Conservation (phyloP, 2,888 invertebrate genomes). For the Heliothis peltigera region DNA sequence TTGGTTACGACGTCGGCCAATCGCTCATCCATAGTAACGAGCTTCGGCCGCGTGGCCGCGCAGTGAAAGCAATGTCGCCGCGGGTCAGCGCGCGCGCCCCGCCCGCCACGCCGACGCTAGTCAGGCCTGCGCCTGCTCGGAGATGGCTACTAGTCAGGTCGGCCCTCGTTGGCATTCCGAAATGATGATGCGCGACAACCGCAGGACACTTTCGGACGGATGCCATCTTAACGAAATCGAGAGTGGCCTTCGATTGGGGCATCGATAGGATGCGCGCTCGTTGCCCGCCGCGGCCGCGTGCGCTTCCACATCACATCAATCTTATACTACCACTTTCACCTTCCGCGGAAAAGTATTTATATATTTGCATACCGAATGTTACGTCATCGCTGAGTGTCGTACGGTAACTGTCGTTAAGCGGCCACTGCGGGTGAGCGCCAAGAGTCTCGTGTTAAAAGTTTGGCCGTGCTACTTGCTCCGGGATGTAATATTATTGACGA, state of each 20-base stretch:
- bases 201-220: constrained; percentile 62
- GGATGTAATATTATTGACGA: constrained; percentile 23
- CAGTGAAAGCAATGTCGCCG: constrained; percentile 51
- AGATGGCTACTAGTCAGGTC: background rate
- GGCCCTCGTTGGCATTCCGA: constrained; percentile 67
- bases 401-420: background rate
- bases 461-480: constrained; percentile 48
- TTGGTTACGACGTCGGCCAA: constrained; percentile 39
- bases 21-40: constrained; percentile 29
- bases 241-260: constrained; percentile 72
- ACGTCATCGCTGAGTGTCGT: constrained; percentile 57
- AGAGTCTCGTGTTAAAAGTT: constrained; percentile 36
- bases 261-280: constrained; percentile 56
- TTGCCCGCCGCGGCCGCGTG: constrained; percentile 25
- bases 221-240: constrained; percentile 74
- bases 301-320: constrained; percentile 41
- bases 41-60: constrained; percentile 31
- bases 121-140: constrained; percentile 3
- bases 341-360: constrained; percentile 68
- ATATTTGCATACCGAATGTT: constrained; percentile 72
- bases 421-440: background rate
- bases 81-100: constrained; percentile 42
- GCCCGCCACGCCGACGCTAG: constrained; percentile 7
- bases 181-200: constrained; percentile 26
- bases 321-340: constrained; percentile 74